phyloP scores from a whole-genome alignment of 1,140 invertebrate species.

The Leptopilina boulardi region DNA sequence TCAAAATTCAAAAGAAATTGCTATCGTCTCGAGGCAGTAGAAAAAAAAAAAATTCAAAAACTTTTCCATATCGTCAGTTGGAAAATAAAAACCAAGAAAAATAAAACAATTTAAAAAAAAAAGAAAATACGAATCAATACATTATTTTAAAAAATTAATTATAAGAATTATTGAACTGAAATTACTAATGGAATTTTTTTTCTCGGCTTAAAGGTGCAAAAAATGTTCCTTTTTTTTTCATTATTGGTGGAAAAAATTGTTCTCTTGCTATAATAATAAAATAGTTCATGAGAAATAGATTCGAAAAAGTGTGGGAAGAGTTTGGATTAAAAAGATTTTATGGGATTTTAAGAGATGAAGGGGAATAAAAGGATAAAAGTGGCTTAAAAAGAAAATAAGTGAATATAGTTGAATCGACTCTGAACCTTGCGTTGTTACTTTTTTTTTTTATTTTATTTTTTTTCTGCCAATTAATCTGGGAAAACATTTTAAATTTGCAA shows the following conservation, averaged over 20 bases:
- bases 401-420: background rate
- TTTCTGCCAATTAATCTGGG: background rate
- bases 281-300: background rate
- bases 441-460: background rate
- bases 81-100: background rate
- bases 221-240: no score
- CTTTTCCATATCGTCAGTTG: background rate
- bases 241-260: background rate
- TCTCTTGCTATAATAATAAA: background rate
- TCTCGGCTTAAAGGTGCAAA: no score
- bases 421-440: background rate
- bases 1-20: background rate
- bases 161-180: no score
- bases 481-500: constrained; percentile 6
- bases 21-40: background rate
- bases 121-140: no score
- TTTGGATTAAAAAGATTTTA: background rate
- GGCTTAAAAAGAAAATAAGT: constrained; percentile 5
- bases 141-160: no score
- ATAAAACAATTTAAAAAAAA: background rate
- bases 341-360: constrained; percentile 13
- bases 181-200: no score
- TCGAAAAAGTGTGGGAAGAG: background rate
- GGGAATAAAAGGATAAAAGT: background rate
- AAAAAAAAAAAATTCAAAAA: background rate